Evolutionary conservation across 2,888 invertebrate genomes (phyloP), one percentile per base, ranked within the genome.

Genomic region (Troglohyphantes excavatus): DNA sequence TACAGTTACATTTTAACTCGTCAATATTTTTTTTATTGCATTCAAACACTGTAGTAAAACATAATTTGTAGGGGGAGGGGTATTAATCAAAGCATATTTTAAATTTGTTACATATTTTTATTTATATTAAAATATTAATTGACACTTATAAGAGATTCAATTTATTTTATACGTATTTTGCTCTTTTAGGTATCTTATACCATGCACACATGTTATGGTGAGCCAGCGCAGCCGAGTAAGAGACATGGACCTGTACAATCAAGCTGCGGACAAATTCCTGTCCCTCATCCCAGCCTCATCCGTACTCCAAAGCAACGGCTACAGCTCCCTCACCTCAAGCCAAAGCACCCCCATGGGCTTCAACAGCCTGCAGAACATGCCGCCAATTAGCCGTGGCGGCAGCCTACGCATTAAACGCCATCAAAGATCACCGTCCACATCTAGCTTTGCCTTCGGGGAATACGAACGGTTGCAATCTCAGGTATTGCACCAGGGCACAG

Each of bases 121-220:
- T n/a, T n/a, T n/a, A n/a, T n/a, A n/a, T n/a, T n/a, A n/a, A n/a
- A n/a, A n/a, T n/a, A n/a, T n/a, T n/a, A n/a, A n/a, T n/a, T n/a
- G n/a, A n/a, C n/a, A n/a, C n/a, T n/a, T n/a, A n/a, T n/a, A n/a
- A n/a, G n/a, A n/a, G n/a, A n/a, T n/a, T n/a, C n/a, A n/a, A n/a
- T n/a, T n/a, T n/a, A n/a, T n/a, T n/a, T n/a, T n/a, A n/a, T n/a
- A n/a, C n/a, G n/a, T n/a, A n/a, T n/a, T n/a, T n/a, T 61, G 19
- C n/a, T 75, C 33, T 79, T 91, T 19, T 91, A 97, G 97, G 93
- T 96, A 98, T 93, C 94, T 99, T 91, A 95, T 96, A 92, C 96
- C 97, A 0, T 96, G 96, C 92, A 95, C 96, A 21, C 97, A 97
- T 94, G 95, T 97, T 27, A 96, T 96, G 96, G 94, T 96, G 83